Evolutionary conservation across 2,797 vertebrate genomes (phyloP), one percentile per base, ranked within the genome.

Genomic region (Chromobotia macracanthus): DNA sequence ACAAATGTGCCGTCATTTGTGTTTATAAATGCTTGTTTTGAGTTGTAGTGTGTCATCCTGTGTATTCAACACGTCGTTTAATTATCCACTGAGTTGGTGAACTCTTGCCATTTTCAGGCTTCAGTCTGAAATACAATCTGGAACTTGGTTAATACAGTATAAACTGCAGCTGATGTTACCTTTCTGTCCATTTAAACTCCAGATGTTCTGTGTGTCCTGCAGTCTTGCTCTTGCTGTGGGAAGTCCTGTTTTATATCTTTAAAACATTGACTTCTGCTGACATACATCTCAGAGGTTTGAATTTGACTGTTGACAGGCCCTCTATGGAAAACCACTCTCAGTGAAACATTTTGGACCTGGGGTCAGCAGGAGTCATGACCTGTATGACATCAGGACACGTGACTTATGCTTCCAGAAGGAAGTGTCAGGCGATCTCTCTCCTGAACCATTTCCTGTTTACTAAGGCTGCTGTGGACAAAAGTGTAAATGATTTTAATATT

Each of bases 1-100:
- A 72, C 66, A 80, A 31, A 80, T 81, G 65, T 77, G 61, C 65
- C 75, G 82, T 84, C 79, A 76, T 50, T 70, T 80, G 68, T 41
- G 3, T 13, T 79, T 56, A 46, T 65, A 38, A 79, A 68, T 74
- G 18, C 28, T 48, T 58, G 31, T 18, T 41, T 70, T 38, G 3
- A 61, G 16, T 41, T 75, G 23, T 15, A 15, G 50, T 76, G 19
- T 21, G 73, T 79, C 67, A 78, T 68, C 7, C 7, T 18, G 48
- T 69, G 46, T 80, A 38, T 77, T 41, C 15, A 56, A 61, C 38
- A 31, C 56, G 65, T 35, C 63, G 44, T n/a, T n/a, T n/a, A 56
- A 50, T 21, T 16, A 31, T 18, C 11, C 11, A n/a, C n/a, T n/a
- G n/a, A n/a, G n/a, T n/a, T n/a, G n/a, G n/a, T n/a, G n/a, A n/a